Evolutionary conservation across 2,888 invertebrate genomes (phyloP), one percentile per base, ranked within the genome.

Genomic region (Drosophila helvetica): DNA sequence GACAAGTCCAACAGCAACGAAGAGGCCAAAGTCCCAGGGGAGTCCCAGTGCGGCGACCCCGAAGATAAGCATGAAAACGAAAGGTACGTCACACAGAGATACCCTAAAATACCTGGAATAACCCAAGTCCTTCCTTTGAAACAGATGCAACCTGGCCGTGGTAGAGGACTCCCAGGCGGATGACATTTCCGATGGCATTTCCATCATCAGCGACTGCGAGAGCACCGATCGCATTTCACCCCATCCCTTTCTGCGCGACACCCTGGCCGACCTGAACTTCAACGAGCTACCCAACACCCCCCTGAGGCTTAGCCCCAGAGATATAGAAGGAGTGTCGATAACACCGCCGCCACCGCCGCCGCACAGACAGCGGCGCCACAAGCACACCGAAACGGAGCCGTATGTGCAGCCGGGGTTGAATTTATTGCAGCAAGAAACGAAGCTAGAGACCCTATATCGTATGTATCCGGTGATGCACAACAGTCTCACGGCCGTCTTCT

Each of bases 111-210:
- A 27, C 27, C 27, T 8, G 8, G 27, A 2, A 17, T 38, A 38
- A 38, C 6, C 30, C n/a, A 8, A 50, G 9, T 27, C n/a, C 25
- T 9, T 17, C 3, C 3, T 15, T 43, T 12, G n/a, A 7, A 38
- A 38, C 46, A 82, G 86, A 53, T 61, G 73, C 74, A 74, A 51
- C 42, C 73, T 55, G 64, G 63, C 58, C 53, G 47, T 52, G 30
- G 53, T 46, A 19, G 80, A 75, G 2, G 77, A 81, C 57, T 48
- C 62, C 27, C 83, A 73, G 53, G 61, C 67, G 10, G 91, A 91
- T 55, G 91, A 92, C 58, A 73, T 91, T n/a, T 92, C 92, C 9
- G 91, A 92, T 80, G 92, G 91, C 46, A 91, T 92, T 47, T 92
- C 92, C 10, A 89, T 92, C 27, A 92, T 92, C n/a, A 91, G 92